A percentile compares a stretch with the other conserved stretches of the same genome.
phyloP scores from a whole-genome alignment of 2,797 vertebrate species.

The Antennarius maculatus region DNA sequence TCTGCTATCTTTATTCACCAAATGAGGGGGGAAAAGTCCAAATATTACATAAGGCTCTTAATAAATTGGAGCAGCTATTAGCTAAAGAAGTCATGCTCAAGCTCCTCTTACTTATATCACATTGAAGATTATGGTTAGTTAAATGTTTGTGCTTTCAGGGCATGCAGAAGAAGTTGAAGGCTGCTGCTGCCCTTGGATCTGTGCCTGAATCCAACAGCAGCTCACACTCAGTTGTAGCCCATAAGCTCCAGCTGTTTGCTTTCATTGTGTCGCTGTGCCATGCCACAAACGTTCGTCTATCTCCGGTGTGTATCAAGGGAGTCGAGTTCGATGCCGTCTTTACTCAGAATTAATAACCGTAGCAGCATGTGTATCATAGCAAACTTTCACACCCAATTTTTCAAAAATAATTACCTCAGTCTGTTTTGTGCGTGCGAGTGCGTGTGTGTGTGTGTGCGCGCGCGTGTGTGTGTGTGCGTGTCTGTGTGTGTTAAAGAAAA shows the following conservation, averaged over 20 bases:
- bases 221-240: constrained; percentile 51
- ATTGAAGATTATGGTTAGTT: constrained; percentile 19
- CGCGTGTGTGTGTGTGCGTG: constrained; percentile 9
- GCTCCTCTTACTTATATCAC: constrained; percentile 9
- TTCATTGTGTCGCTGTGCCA: constrained; percentile 67
- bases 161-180: constrained; percentile 11
- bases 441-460: not conserved
- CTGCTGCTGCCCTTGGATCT: constrained; percentile 44
- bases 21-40: constrained; percentile 31
- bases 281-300: constrained; percentile 65
- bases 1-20: not conserved
- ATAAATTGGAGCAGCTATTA: not conserved
- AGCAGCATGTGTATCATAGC: constrained; percentile 87
- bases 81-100: constrained; percentile 18
- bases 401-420: constrained; percentile 88
- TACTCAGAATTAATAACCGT: constrained; percentile 88
- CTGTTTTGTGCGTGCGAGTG: constrained; percentile 38
- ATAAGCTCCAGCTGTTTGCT: constrained; percentile 69
- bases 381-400: constrained; percentile 83
- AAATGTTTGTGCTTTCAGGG: constrained; percentile 22
- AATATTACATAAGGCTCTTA: constrained; percentile 24
- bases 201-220: constrained; percentile 44
- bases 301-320: constrained; percentile 84
- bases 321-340: constrained; percentile 81
- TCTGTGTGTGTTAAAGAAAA: constrained; percentile 13